Base-by-base conservation (phyloP, 2,113 vertebrate species). In the Xenopus borealis region DNA sequence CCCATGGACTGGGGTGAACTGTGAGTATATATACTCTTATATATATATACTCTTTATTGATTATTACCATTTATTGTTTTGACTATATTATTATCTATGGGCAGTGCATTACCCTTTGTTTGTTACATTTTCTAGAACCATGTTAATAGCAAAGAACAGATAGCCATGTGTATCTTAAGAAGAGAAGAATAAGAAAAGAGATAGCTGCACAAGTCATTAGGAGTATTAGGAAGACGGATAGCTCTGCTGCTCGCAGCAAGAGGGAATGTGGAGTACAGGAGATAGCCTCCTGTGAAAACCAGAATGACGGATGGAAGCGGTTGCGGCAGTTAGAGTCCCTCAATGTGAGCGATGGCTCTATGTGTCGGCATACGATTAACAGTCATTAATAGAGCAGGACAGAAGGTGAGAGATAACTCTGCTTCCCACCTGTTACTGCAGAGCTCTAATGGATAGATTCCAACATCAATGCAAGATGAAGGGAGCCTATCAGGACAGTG, bases 301-400 rank as follows among this genome's bases (percentile, higher is more conserved):
- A 18, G 40, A 23, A 61, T 67, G 64, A 74, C 2, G 10, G 44
- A 74, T 74, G 13, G 58, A 20, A 10, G 16, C 18, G 17, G 33
- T 20, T 20, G 40, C 58, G 20, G 2, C 55, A 62, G 44, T 10
- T 8, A 18, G 46, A 68, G 65, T 13, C 33, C 40, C 72, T 19
- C 30, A 11, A 52, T 14, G 20, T 67, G 64, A 68, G 44, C 59
- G 55, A 68, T 52, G 62, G 57, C 72, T 30, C 53, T 62, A 65
- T 59, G 58, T 68, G 64, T 68, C 65, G 62, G 12, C 3, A 57
- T n/a, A 68, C 62, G 72, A 68, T 68, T 61, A 68, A 45, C 65
- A 75, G 72, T 20, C 23, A 68, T 68, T 68, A 75, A 75, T 57
- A 75, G 20, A 75, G 71, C 65, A 62, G 65, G 40, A 45, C 59